Evolutionary conservation across 2,888 invertebrate genomes (phyloP), one percentile per base, ranked within the genome.

Genomic region (Parthenolecanium corni): DNA sequence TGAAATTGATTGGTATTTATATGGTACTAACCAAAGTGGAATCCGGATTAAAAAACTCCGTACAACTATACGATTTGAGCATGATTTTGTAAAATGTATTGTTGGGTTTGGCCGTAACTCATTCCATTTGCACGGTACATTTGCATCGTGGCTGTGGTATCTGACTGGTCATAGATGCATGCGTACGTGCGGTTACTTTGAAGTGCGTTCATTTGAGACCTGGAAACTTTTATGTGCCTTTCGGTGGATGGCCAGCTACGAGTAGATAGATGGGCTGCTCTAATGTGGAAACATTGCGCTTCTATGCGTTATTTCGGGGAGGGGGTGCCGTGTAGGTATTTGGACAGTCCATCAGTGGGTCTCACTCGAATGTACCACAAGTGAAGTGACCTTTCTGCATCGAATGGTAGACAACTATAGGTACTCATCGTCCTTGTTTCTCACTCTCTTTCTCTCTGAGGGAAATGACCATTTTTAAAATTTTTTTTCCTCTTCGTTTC

Each of bases 101-200:
- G 44, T 57, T 46, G 31, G 42, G 44, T 57, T 25, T 3, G 49
- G 31, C 51, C 61, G 61, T 61, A 61, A 61, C 61, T 61, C 51
- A 61, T 61, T 61, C 51, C 61, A 61, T 61, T 61, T 61, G 61
- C 49, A 61, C 61, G 61, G 61, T 61, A 51, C 61, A 51, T 61
- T 61, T 61, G 51, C 61, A 61, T 61, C 36, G 49, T 61, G 23
- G 24, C 51, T 38, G 31, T 31, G 31, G 4, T 6, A 6, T 9
- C 24, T 61, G 49, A 21, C 36, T 36, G 61, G 61, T 61, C 57
- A 57, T 44, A 44, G 9, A 4, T 57, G 31, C 47, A 51, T 46
- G 44, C 49, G 51, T 61, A 61, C 61, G 51, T 61, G 61, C 61
- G 61, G 61, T 61, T 61, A 61, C 61, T 61, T 61, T 61, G 61